Base-by-base conservation (phyloP, 2,888 invertebrate genomes). In the Diploptera punctata region DNA sequence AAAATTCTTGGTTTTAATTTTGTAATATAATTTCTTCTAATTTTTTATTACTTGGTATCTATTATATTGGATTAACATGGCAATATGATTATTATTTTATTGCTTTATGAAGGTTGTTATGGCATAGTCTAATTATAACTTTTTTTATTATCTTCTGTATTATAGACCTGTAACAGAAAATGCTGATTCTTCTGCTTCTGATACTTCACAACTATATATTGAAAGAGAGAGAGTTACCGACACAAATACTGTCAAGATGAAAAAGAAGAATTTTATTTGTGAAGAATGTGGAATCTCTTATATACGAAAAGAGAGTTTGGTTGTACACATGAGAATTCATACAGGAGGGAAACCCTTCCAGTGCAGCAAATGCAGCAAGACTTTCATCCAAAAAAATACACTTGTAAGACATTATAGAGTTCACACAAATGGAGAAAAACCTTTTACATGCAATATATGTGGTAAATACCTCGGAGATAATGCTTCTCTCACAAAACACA, bases 401-500 rank as follows among this genome's bases (percentile, higher is more conserved):
- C 38, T 62, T 19, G 62, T 21, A 19, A 62, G 62, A 24, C 62
- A 62, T 33, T 43, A 18, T 16, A 62, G 62, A 10, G 24, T 62
- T 62, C 62, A 62, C 13, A 62, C 24, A 24, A 21, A 33, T 13
- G 62, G 62, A 21, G 62, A 62, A 29, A 33, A 43, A 4, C 62
- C 62, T 21, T 62, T 62, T n/a, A 62, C 62, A 31, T 62, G 62
- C 43, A 62, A 21, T 13, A 43, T 62, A n/a, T 62, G 62, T 43
- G 62, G 62, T 5, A 62, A 62, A 5, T 38, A 43, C 16, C 13
- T 62, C 38, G 43, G 62, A 18, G 62, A 62, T 43, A 62, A 43
- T 62, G 62, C 38, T 5, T 62, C 62, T 33, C 62, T 62, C n/a
- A 62, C 62, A 21, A 65, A 44, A n/a, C 65, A 65, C 29, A 65